phyloP scores from a whole-genome alignment of 2,113 vertebrate species.

The Trinectes maculatus region DNA sequence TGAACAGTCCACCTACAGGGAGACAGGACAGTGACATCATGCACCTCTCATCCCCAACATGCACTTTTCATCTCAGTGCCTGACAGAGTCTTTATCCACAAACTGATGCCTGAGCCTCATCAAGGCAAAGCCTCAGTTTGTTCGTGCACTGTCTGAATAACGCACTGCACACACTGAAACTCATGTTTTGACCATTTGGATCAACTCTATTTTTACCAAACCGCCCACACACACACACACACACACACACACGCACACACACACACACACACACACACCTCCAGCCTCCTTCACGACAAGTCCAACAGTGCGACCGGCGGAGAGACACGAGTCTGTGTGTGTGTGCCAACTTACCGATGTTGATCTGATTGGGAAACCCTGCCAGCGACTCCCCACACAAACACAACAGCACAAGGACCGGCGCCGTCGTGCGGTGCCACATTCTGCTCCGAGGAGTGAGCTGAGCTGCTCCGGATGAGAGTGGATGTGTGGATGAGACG shows the following conservation, averaged over 20 bases:
- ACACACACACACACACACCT: conserved; percentile 27
- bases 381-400: conserved; percentile 84
- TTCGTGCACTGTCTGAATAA: conserved; percentile 2
- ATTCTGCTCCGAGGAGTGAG: conserved; percentile 87
- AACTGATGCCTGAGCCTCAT: too few species aligned
- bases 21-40: conserved; percentile 51
- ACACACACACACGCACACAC: conserved; percentile 35
- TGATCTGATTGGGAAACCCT: conserved; percentile 97
- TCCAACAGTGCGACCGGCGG: conserved; percentile 38
- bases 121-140: too few species aligned
- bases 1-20: conserved; percentile 94
- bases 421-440: conserved; percentile 82
- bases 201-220: conserved; percentile 41
- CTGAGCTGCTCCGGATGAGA: conserved; percentile 88
- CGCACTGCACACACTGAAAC: conserved; percentile 36
- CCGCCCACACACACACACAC: conserved; percentile 31
- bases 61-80: too few species aligned
- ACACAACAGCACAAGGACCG: conserved; percentile 84
- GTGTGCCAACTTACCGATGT: conserved; percentile 95
- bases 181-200: conserved; percentile 20
- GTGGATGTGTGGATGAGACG: conserved; percentile 81
- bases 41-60: too few species aligned
- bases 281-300: conserved; percentile 16
- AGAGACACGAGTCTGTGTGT: conserved; percentile 23
- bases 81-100: too few species aligned